These are phyloP conservation scores for Todiramphus saurophagus DNA, from an alignment of 2,113 vertebrate genomes.

Conservation along the genomic window DNA sequence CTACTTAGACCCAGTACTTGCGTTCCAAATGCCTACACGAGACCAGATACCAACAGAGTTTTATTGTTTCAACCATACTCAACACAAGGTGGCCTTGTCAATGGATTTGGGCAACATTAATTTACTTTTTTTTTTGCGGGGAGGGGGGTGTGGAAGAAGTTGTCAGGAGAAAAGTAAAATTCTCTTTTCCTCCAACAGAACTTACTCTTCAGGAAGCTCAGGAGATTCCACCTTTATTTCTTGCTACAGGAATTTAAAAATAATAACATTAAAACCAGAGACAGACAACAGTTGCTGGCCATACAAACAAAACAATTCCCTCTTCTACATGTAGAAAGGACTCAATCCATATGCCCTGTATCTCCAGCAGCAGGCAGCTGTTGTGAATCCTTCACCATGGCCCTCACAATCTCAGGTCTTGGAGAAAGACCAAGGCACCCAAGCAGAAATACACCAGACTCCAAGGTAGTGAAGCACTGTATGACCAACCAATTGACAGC, in stretches of 20 bases:
- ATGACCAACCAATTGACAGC: background rate
- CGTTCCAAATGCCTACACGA: background rate
- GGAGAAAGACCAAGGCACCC: background rate
- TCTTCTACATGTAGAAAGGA: background rate
- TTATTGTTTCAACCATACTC: background rate
- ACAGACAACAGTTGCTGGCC: background rate
- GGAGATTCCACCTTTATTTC: background rate
- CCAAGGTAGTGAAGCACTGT: background rate
- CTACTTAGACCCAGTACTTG: background rate
- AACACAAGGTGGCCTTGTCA: background rate
- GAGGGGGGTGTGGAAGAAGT: rapidly evolving
- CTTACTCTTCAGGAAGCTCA: background rate
- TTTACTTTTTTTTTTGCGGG: background rate
- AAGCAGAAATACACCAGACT: rapidly evolving
- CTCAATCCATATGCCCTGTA: background rate
- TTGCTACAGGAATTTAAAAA: background rate
- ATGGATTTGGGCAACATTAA: background rate
- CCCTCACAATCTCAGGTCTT: background rate
- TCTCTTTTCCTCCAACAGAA: background rate
- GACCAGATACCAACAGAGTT: background rate
- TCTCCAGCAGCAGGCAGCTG: background rate
- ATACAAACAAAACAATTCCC: background rate
- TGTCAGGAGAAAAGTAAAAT: background rate
- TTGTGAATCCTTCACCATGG: rapidly evolving
- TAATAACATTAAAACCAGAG: background rate